A percentile compares a stretch with the other conserved stretches of the same genome.
These are phyloP conservation scores for Drosophila nigritarsus DNA, from an alignment of 2,888 invertebrate genomes.

Conservation along the genomic window DNA sequence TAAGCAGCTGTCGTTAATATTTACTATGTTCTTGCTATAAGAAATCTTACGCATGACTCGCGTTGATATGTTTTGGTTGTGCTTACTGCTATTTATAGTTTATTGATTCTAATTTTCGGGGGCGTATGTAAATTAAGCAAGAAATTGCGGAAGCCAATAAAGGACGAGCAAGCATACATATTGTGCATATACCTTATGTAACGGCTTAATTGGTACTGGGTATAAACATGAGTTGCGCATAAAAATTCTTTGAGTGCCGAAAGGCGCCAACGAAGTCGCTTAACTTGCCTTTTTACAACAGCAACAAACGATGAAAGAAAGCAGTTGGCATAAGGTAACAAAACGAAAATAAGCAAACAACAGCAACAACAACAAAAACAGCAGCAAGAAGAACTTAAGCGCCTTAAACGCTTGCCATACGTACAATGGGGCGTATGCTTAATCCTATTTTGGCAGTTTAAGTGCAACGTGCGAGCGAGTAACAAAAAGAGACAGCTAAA, in stretches of 20 bases:
- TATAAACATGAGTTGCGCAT: constrained; percentile 15
- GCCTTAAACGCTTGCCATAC: constrained; percentile 55
- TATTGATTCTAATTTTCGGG: constrained; percentile 4
- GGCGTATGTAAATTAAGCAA: neutral
- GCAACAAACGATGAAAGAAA: constrained; percentile 9
- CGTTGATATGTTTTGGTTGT: neutral
- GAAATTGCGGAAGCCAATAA: neutral
- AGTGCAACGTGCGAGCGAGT: constrained; percentile 50
- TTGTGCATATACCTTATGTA: neutral
- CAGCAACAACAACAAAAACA: constrained; percentile 9
- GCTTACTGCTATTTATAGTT: constrained; percentile 10
- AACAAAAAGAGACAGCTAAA: neutral
- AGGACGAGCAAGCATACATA: neutral
- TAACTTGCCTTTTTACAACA: constrained; percentile 16
- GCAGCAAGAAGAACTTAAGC: constrained; percentile 50
- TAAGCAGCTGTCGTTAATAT: neutral
- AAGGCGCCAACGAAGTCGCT: constrained; percentile 25
- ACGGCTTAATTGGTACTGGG: neutral
- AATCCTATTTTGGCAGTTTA: constrained; percentile 74
- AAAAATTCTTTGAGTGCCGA: constrained; percentile 14
- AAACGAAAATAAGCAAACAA: constrained; percentile 18
- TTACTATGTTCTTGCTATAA: neutral
- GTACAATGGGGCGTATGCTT: constrained; percentile 70
- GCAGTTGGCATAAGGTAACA: constrained; percentile 1
- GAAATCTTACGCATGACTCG: constrained; percentile 1